phyloP scores from a whole-genome alignment of 2,888 invertebrate genomes.

The Metallyticus violacea region DNA sequence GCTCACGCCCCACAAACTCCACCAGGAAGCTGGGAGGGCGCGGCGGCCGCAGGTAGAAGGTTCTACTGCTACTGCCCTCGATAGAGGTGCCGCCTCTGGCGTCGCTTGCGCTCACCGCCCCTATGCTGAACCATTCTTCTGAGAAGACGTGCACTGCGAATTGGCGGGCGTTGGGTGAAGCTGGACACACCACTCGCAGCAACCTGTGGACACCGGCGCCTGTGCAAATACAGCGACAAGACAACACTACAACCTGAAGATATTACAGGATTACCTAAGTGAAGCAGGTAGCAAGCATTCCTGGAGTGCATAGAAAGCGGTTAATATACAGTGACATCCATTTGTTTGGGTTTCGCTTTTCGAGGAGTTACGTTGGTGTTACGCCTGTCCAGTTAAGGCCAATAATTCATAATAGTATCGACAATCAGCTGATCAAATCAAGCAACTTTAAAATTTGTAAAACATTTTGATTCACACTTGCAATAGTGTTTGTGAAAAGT shows the following conservation, averaged over 20 bases:
- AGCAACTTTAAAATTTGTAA: too few relatives aligned
- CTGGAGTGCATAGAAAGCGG: too few relatives aligned
- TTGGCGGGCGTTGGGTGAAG: conserved; percentile 62
- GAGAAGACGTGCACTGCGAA: conserved; percentile 75
- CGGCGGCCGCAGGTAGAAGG: conserved; percentile 40
- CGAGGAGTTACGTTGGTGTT: too few relatives aligned
- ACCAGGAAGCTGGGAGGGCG: conserved; percentile 54
- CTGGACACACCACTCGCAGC: conserved; percentile 69
- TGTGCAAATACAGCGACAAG: background rate
- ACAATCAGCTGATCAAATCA: too few relatives aligned
- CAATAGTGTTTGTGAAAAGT: too few relatives aligned
- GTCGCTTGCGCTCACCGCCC: conserved; percentile 33
- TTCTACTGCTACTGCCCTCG: background rate
- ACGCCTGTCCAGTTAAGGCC: too few relatives aligned
- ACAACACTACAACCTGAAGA: background rate
- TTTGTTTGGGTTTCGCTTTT: too few relatives aligned
- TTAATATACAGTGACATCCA: too few relatives aligned
- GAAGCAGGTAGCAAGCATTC: too few relatives aligned
- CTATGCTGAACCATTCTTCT: conserved; percentile 68
- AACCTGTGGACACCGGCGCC: conserved; percentile 43
- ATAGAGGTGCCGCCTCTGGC: background rate
- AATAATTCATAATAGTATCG: too few relatives aligned
- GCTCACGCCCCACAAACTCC: conserved; percentile 68
- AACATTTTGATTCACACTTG: too few relatives aligned
- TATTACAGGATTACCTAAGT: too few relatives aligned